phyloP scores from a whole-genome alignment of 2,797 vertebrate species.

The Tachyglossus aculeatus region DNA sequence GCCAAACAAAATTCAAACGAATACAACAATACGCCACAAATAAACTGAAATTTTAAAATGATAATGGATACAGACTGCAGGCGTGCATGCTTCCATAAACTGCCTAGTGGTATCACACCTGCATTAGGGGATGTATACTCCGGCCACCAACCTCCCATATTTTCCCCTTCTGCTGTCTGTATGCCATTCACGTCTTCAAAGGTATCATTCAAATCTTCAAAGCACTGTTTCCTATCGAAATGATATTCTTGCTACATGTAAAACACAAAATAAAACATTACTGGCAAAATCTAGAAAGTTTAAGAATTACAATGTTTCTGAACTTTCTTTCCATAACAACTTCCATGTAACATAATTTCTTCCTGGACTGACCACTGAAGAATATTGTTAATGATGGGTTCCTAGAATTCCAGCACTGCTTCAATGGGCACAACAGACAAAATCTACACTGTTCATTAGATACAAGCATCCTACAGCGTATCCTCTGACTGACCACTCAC shows the following conservation, averaged over 20 bases:
- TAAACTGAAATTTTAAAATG: constrained; percentile 66
- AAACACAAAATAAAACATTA: neutral
- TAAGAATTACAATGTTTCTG: too few species aligned
- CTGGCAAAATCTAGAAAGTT: too few species aligned
- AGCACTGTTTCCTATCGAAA: constrained; percentile 75
- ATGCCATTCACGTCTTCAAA: constrained; percentile 79
- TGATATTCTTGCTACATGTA: constrained; percentile 82
- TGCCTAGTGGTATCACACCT: constrained; percentile 89
- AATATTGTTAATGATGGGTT: too few species aligned
- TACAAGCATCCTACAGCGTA: too few species aligned
- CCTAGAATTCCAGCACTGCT: too few species aligned
- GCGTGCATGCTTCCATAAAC: constrained; percentile 87
- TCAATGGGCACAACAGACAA: too few species aligned
- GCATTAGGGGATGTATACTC: constrained; percentile 88
- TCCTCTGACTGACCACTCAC: too few species aligned
- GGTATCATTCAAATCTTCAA: constrained; percentile 73
- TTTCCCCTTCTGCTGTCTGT: constrained; percentile 86
- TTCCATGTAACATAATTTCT: too few species aligned
- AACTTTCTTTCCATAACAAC: too few species aligned
- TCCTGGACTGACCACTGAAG: too few species aligned
- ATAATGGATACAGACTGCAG: constrained; percentile 57
- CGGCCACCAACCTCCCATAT: constrained; percentile 98
- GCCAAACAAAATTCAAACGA: constrained; percentile 59
- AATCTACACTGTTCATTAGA: too few species aligned
- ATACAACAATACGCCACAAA: constrained; percentile 66